A percentile compares a stretch with the other conserved stretches of the same genome.
Evolutionary conservation across 1,140 invertebrate genomes (phyloP).

Genomic region (Drosophila pallidifrons): DNA sequence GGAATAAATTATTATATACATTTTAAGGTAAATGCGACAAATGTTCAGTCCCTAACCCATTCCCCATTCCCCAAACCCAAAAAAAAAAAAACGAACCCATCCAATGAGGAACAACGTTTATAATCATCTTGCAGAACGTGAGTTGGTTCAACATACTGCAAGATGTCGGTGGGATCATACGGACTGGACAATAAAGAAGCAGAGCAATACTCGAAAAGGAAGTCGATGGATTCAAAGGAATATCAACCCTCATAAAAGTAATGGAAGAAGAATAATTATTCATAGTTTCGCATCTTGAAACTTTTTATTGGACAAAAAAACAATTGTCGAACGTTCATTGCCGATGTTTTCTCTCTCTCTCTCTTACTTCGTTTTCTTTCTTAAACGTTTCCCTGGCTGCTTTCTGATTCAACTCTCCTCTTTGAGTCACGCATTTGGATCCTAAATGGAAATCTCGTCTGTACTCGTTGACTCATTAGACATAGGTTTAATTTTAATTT

Average conservation of each 20-base stretch:
- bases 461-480: constrained; percentile 46
- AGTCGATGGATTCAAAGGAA: neutral
- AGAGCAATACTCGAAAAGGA: neutral
- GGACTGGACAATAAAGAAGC: neutral
- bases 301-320: too few species aligned
- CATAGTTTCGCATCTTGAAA: too few species aligned
- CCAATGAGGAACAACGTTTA: constrained; percentile 20
- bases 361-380: neutral
- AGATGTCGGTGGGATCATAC: constrained; percentile 10
- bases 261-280: neutral
- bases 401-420: too few species aligned
- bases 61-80: neutral
- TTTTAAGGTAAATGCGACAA: constrained; percentile 66
- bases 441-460: constrained; percentile 9
- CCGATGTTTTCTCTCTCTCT: neutral
- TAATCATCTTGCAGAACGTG: constrained; percentile 38
- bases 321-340: neutral
- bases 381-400: too few species aligned
- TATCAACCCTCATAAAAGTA: neutral
- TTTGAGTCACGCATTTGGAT: constrained; percentile 25
- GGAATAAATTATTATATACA: constrained; percentile 78
- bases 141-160: constrained; percentile 15
- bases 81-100: constrained; percentile 17
- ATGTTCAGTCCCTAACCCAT: constrained; percentile 39
- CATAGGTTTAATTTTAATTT: constrained; percentile 26